Percentiles rank a stretch among this genome's conserved stretches.
Evolutionary conservation across 2,888 invertebrate genomes (phyloP).

Genomic region (Dynastes maya): DNA sequence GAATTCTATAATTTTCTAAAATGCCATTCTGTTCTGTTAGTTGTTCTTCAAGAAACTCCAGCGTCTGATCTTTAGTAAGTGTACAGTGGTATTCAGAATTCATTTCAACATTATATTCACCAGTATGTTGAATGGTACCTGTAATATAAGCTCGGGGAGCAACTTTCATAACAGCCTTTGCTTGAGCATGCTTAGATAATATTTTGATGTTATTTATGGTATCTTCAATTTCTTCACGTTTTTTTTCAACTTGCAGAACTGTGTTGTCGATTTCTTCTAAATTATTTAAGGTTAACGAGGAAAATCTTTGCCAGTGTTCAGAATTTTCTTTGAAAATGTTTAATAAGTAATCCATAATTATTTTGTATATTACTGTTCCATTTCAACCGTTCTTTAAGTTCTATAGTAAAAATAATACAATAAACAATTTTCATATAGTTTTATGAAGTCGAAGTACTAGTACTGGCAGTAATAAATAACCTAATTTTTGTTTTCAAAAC

Average conservation of each 20-base stretch:
- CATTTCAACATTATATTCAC: constrained; percentile 50
- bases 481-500: no score
- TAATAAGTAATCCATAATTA: constrained; percentile 28
- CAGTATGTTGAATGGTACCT: constrained; percentile 47
- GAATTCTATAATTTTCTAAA: constrained; percentile 21
- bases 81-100: constrained; percentile 50
- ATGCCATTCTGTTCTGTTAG: constrained; percentile 42
- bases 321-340: constrained; percentile 9
- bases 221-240: constrained; percentile 11
- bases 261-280: constrained; percentile 26
- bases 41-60: constrained; percentile 49
- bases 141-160: constrained; percentile 46
- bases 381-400: no score
- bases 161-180: constrained; percentile 41
- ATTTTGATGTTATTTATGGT: constrained; percentile 41
- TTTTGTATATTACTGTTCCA: neutral
- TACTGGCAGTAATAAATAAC: no score
- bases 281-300: neutral
- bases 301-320: constrained; percentile 24
- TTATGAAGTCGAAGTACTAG: no score
- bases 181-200: constrained; percentile 46
- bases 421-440: no score
- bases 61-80: constrained; percentile 48
- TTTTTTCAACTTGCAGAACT: constrained; percentile 7
- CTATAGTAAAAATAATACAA: no score